Base-by-base conservation (phyloP, 2,888 invertebrate species). In the Agrotis puta region DNA sequence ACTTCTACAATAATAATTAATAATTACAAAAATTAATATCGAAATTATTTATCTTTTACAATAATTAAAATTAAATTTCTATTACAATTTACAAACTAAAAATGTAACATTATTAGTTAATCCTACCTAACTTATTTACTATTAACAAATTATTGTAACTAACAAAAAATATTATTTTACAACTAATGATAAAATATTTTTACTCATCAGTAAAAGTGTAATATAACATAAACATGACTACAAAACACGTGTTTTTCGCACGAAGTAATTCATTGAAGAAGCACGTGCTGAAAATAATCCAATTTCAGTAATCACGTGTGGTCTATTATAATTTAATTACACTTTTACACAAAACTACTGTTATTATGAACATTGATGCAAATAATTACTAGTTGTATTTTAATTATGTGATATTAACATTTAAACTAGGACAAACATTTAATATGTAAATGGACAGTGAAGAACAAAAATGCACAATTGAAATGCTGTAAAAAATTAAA, bases 51-150 rank as follows among this genome's bases (percentile, higher is more conserved):
- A 47, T 70, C n/a, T 59, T 81, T 73, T 75, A 65, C 72, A 75
- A 53, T 58, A 74, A 53, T 58, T 53, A 72, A 83, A 84, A 77
- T 85, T 78, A 71, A 72, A 73, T 58, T 45, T 63, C 64, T 65
- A 64, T 57, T 79, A 57, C 62, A 81, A 70, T 76, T 81, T 82
- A 83, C 70, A 77, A 85, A 83, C 64, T 82, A 78, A 84, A 85
- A 76, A 65, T 72, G 53, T 56, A 85, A 72, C 74, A 74, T 83
- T 74, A 78, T 74, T 85, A 72, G 53, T 77, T 81, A 75, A 81
- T 54, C 70, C 78, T 84, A 82, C 80, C 80, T 82, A 82, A 82
- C 53, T 78, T 84, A 85, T 82, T 47, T 83, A 79, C 66, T 75
- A 75, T 65, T 71, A 77, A 79, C 83, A 77, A 76, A 78, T 71